Percentiles rank a stretch among this genome's conserved stretches.
phyloP scores from a whole-genome alignment of 2,797 vertebrate species.

The Ambastaia sidthimunki region DNA sequence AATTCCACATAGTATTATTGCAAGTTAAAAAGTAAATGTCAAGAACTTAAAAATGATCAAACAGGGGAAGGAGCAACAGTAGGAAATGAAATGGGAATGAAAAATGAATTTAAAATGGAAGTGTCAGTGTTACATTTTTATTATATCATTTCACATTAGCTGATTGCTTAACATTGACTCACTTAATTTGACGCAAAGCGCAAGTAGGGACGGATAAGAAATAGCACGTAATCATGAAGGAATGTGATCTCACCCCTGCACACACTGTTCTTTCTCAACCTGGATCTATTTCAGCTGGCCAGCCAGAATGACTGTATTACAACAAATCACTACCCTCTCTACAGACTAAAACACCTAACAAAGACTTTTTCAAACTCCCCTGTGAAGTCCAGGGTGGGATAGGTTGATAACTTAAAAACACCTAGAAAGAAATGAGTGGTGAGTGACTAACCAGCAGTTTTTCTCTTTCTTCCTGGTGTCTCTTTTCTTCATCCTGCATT shows the following conservation, averaged over 20 bases:
- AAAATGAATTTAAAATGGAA: neutral
- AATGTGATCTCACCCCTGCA: slow-evolving; percentile 9
- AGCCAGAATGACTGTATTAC: slow-evolving; percentile 16
- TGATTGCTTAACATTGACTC: slow-evolving; percentile 1
- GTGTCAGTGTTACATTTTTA: neutral
- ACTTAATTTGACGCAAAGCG: neutral
- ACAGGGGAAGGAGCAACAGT: neutral
- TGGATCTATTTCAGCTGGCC: slow-evolving; percentile 16
- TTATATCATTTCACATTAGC: neutral
- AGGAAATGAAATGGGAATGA: neutral
- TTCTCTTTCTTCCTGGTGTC: slow-evolving; percentile 82
- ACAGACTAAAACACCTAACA: neutral
- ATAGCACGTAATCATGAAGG: slow-evolving; percentile 19
- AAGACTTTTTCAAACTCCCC: neutral
- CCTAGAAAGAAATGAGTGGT: neutral
- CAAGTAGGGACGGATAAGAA: neutral
- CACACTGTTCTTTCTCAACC: slow-evolving; percentile 22
- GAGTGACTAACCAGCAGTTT: slow-evolving; percentile 81
- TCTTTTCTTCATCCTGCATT: slow-evolving; percentile 85
- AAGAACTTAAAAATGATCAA: too few species aligned
- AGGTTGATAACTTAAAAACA: neutral
- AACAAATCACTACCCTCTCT: slow-evolving; percentile 2
- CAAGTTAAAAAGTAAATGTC: too few species aligned
- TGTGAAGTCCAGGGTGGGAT: neutral
- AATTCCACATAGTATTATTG: too few species aligned